Conservation (phyloP, 1,140 invertebrate genomes). For the Philotrypesis tridentata region DNA sequence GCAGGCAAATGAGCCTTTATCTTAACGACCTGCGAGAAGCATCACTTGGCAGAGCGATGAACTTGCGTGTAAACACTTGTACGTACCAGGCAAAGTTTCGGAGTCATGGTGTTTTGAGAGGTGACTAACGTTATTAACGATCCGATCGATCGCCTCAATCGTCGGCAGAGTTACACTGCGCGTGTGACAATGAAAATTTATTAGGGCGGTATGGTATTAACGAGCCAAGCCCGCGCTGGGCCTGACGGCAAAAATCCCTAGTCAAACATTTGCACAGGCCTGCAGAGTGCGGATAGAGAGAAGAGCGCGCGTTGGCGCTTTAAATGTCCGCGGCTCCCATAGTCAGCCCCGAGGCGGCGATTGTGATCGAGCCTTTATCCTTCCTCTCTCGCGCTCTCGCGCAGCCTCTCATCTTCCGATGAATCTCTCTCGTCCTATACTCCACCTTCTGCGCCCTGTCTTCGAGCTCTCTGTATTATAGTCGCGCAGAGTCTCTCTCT, state of each 20-base stretch:
- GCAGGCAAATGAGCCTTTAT: background rate
- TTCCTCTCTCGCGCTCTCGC: too few relatives aligned
- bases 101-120: too few relatives aligned
- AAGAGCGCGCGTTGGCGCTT: background rate
- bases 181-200: too few relatives aligned
- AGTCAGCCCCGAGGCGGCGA: background rate
- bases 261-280: too few relatives aligned
- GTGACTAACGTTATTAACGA: background rate
- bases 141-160: background rate
- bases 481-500: conserved; percentile 30
- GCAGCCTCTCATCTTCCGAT: background rate
- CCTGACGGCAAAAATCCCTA: too few relatives aligned
- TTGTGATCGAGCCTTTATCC: background rate
- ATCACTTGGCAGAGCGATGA: background rate
- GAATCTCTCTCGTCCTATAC: background rate
- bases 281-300: too few relatives aligned
- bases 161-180: too few relatives aligned
- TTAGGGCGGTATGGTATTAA: too few relatives aligned
- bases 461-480: conserved; percentile 42
- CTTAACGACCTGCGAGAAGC: background rate
- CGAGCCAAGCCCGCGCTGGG: too few relatives aligned
- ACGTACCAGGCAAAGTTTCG: background rate
- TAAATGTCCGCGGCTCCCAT: background rate
- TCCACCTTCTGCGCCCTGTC: background rate
- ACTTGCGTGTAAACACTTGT: background rate